Conservation (phyloP, 1,140 invertebrate species). For the Carcinoscorpius rotundicauda region DNA sequence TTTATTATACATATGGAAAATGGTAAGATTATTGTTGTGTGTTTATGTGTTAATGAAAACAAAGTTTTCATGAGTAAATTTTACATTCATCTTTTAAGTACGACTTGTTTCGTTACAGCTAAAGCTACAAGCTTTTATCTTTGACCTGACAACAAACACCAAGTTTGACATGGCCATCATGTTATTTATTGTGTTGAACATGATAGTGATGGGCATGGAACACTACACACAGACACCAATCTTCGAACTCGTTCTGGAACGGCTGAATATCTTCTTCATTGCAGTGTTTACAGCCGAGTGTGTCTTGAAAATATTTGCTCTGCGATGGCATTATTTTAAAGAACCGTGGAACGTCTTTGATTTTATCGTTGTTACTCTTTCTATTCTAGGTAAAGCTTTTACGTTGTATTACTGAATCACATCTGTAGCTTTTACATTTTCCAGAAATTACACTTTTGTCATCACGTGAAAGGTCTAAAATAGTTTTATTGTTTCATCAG, state of each 20-base stretch:
- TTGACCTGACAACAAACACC: conserved; percentile 93
- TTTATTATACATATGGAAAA: too few species aligned
- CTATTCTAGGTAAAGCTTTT: conserved; percentile 63
- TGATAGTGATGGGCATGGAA: conserved; percentile 97
- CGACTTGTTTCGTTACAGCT: conserved; percentile 53
- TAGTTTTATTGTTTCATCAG: too few species aligned
- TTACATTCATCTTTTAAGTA: too few species aligned
- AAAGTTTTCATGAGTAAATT: too few species aligned
- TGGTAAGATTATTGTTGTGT: too few species aligned
- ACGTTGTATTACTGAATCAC: too few species aligned
- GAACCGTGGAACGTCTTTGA: conserved; percentile 99
- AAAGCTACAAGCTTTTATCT: conserved; percentile 87
- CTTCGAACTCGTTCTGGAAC: conserved; percentile 70
- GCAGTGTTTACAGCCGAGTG: conserved; percentile 96
- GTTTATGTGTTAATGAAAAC: conserved; percentile 22
- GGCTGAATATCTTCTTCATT: conserved; percentile 94
- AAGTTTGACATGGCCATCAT: conserved; percentile 99
- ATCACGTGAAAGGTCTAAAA: too few species aligned
- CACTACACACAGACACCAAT: conserved; percentile 77
- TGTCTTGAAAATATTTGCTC: conserved; percentile 91
- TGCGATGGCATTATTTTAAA: conserved; percentile 96
- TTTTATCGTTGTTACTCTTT: conserved; percentile 96
- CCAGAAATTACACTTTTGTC: too few species aligned
- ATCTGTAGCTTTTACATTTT: too few species aligned
- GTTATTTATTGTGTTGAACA: conserved; percentile 96